These are phyloP conservation scores for Forficula auricularia DNA, from an alignment of 1,140 invertebrate species.

Conservation along the genomic window DNA sequence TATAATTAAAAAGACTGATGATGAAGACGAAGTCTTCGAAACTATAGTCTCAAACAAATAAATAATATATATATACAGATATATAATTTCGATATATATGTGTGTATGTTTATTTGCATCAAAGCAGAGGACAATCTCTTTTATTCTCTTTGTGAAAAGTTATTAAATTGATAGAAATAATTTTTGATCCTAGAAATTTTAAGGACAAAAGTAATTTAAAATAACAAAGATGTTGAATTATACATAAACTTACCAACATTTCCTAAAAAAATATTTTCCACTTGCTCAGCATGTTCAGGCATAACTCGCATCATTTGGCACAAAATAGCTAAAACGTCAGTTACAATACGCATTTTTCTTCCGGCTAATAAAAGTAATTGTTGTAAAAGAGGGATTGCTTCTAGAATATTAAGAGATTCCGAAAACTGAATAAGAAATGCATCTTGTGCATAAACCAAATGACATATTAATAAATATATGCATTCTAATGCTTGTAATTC, in stretches of 20 bases:
- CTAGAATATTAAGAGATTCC: slow-evolving; percentile 49
- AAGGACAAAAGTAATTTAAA: too few species aligned
- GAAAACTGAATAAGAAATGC: slow-evolving; percentile 60
- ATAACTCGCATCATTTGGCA: slow-evolving; percentile 52
- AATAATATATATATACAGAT: too few species aligned
- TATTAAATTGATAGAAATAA: too few species aligned
- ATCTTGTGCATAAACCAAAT: slow-evolving; percentile 47
- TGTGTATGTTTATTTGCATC: too few species aligned
- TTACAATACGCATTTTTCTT: slow-evolving; percentile 37
- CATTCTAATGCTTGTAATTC: slow-evolving; percentile 44
- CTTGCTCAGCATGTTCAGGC: slow-evolving; percentile 53
- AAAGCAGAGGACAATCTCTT: too few species aligned
- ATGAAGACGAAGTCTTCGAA: too few species aligned
- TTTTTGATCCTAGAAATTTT: too few species aligned
- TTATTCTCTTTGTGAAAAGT: too few species aligned
- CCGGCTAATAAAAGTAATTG: slow-evolving; percentile 34
- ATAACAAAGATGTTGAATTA: too few species aligned
- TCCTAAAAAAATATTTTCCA: slow-evolving; percentile 48
- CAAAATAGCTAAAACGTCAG: slow-evolving; percentile 49
- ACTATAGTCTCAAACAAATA: too few species aligned
- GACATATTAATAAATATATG: slow-evolving; percentile 46
- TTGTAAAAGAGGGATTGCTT: slow-evolving; percentile 30
- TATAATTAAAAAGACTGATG: too few species aligned
- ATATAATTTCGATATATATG: too few species aligned
- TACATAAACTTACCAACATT: slow-evolving; percentile 15